These are phyloP conservation scores for Galemys pyrenaicus DNA, from an alignment of 2,113 vertebrate genomes.

Conservation along the genomic window DNA sequence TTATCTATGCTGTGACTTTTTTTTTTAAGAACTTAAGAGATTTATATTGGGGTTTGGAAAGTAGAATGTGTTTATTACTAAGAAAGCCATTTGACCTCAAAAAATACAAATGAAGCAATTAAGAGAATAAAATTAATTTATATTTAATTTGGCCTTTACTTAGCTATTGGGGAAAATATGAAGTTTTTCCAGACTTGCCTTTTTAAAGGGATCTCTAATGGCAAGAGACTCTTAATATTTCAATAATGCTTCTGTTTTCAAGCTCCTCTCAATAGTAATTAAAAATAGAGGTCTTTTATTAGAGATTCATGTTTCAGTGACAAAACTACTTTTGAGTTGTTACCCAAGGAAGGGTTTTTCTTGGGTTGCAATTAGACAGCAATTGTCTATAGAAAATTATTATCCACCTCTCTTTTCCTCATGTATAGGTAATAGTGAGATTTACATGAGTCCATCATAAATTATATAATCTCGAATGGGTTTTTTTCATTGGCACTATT, in stretches of 20 bases:
- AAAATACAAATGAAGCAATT: not conserved
- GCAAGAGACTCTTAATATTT: not conserved
- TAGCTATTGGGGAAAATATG: not conserved
- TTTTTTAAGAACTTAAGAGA: not conserved
- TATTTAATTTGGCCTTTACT: constrained; percentile 22
- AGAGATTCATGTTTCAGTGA: constrained; percentile 10
- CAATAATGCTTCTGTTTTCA: constrained; percentile 6
- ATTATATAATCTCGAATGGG: not conserved
- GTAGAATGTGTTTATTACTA: not conserved
- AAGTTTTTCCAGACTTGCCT: not conserved
- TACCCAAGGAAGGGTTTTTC: not conserved
- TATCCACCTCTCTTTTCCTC: not conserved
- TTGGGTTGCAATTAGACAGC: not conserved
- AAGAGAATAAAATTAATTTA: not conserved
- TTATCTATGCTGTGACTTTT: not conserved
- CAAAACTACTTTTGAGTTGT: not conserved
- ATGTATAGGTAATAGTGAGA: not conserved
- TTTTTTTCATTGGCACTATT: not conserved
- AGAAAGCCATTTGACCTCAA: not conserved
- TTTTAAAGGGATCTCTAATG: not conserved
- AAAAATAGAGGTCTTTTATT: not conserved
- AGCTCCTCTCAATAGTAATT: not conserved
- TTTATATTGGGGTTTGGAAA: not conserved
- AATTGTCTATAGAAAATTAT: not conserved
- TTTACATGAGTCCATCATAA: not conserved